phyloP scores from a whole-genome alignment of 2,888 invertebrate genomes.

The Scrobipalpa atriplicella region DNA sequence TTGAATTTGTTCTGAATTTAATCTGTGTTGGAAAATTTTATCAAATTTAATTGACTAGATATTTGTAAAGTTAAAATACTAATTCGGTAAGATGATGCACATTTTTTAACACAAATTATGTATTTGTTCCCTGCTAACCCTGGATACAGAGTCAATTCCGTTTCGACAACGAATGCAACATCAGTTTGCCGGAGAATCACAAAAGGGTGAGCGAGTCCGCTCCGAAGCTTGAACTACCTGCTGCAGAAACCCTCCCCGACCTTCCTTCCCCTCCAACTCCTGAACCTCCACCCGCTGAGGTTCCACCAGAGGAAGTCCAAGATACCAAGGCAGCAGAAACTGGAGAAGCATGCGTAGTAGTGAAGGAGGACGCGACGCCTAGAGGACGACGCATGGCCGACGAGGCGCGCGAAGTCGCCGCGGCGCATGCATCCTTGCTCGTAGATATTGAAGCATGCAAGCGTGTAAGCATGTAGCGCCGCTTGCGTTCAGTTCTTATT shows the following conservation, averaged over 20 bases:
- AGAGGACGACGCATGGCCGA: conserved; percentile 73
- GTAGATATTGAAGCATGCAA: conserved; percentile 85
- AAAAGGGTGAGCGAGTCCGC: conserved; percentile 94
- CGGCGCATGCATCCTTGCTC: conserved; percentile 79
- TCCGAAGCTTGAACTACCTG: conserved; percentile 67
- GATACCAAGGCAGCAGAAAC: conserved; percentile 56
- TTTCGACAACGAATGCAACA: conserved; percentile 99
- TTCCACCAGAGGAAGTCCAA: conserved; percentile 60
- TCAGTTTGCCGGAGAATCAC: conserved; percentile 98
- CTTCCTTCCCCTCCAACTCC: conserved; percentile 47
- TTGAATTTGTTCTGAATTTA: conserved; percentile 2
- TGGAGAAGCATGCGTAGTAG: conserved; percentile 75
- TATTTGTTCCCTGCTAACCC: conserved; percentile 67
- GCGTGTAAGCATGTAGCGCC: conserved; percentile 86
- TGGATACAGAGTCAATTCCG: conserved; percentile 97
- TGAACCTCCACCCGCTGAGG: conserved; percentile 50
- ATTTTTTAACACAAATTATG: conserved; percentile 34
- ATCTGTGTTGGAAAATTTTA: conserved; percentile 7
- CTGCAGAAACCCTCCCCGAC: conserved; percentile 33
- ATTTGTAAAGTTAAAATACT: not conserved
- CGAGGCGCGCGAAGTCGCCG: conserved; percentile 77
- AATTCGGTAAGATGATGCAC: not conserved
- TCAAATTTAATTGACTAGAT: not conserved
- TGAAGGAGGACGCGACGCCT: conserved; percentile 74
- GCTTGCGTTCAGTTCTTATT: conserved; percentile 61